These are phyloP conservation scores for Percopsis omiscomaycus DNA, from an alignment of 2,797 vertebrate genomes.

Conservation along the genomic window DNA sequence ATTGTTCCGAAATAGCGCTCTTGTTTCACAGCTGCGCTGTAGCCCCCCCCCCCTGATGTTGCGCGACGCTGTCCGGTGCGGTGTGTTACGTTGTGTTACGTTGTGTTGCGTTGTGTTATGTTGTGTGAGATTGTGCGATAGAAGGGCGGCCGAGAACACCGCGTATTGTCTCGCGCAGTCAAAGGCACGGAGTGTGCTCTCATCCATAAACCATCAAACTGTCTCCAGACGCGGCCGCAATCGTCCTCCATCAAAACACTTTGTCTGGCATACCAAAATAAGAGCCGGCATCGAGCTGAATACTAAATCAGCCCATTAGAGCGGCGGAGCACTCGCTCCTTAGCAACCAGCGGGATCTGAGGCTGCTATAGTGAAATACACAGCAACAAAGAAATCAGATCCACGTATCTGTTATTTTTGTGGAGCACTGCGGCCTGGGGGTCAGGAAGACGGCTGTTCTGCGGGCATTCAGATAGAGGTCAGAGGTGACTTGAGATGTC, in stretches of 20 bases:
- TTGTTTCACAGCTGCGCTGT: slow-evolving; percentile 57
- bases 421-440: slow-evolving; percentile 44
- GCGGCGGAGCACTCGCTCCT: slow-evolving; percentile 92
- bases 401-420: slow-evolving; percentile 56
- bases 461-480: not conserved
- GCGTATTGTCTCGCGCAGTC: slow-evolving; percentile 87
- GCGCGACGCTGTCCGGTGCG: slow-evolving; percentile 70
- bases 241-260: slow-evolving; percentile 99
- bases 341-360: slow-evolving; percentile 94
- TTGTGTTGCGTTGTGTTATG: slow-evolving; percentile 69
- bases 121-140: slow-evolving; percentile 63
- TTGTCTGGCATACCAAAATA: slow-evolving; percentile 99
- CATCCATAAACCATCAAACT: slow-evolving; percentile 87
- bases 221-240: slow-evolving; percentile 98
- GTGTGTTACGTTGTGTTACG: slow-evolving; percentile 67
- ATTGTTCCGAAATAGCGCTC: slow-evolving; percentile 47
- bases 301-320: slow-evolving; percentile 99
- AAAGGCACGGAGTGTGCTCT: slow-evolving; percentile 92
- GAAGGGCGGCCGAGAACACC: slow-evolving; percentile 73
- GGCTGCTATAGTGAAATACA: slow-evolving; percentile 83
- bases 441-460: not conserved
- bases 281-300: slow-evolving; percentile 93
- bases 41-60: slow-evolving; percentile 67
- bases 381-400: slow-evolving; percentile 84
- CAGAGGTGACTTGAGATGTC: not conserved